Evolutionary conservation across 2,797 vertebrate species (phyloP).

Genomic region (Hippoglossus hippoglossus): DNA sequence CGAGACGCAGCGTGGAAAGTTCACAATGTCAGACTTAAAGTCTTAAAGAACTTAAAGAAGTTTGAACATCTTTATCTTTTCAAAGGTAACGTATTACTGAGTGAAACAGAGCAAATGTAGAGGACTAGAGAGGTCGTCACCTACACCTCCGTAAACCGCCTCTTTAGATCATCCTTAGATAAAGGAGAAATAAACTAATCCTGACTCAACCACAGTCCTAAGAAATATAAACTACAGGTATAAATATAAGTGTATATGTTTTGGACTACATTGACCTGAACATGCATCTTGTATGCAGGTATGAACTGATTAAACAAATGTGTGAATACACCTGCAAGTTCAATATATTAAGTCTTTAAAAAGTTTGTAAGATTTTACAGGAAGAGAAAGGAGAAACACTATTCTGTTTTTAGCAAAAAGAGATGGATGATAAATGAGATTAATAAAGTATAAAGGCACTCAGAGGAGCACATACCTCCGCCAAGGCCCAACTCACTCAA

Average conservation of each 20-base stretch:
- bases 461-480: too few species aligned
- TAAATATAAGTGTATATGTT: too few species aligned
- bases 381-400: slow-evolving; percentile 7
- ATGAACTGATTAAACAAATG: not conserved
- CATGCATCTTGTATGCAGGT: too few species aligned
- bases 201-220: too few species aligned
- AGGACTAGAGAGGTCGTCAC: not conserved
- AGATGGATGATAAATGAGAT: not conserved
- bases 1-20: not conserved
- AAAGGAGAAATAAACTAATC: too few species aligned
- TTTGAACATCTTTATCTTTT: not conserved
- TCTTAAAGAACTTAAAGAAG: slow-evolving; percentile 12
- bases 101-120: slow-evolving; percentile 15
- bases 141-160: too few species aligned
- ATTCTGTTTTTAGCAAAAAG: slow-evolving; percentile 1
- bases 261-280: too few species aligned
- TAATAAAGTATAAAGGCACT: too few species aligned
- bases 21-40: slow-evolving; percentile 11
- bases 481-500: too few species aligned
- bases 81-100: too few species aligned
- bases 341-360: not conserved
- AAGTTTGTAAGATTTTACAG: too few species aligned
- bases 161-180: slow-evolving; percentile 20
- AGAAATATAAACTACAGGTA: too few species aligned
- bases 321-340: not conserved